Conservation (phyloP, 2,888 invertebrate species). For the Tachina lurida region DNA sequence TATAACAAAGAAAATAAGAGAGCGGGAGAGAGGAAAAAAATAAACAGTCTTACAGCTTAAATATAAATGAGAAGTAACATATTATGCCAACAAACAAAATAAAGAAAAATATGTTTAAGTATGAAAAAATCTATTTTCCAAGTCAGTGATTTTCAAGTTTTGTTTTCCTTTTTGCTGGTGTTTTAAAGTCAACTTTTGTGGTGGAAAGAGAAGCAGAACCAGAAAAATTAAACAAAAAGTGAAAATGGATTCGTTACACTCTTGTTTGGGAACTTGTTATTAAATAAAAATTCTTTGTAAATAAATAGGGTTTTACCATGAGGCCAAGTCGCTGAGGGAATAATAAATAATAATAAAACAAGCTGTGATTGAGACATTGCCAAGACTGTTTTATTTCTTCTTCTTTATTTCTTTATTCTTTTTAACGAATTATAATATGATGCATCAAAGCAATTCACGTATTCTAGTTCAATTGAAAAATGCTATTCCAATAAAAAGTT, state of each 20-base stretch:
- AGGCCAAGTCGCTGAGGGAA: too few species aligned
- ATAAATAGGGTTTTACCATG: too few species aligned
- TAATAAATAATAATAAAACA: too few species aligned
- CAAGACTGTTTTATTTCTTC: too few species aligned
- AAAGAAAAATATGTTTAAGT: conserved; percentile 26
- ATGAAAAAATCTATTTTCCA: conserved; percentile 48
- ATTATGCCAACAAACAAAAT: conserved; percentile 38
- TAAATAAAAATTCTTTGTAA: neutral
- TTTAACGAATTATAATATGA: too few species aligned
- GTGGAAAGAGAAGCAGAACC: neutral
- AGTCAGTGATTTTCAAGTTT: conserved; percentile 50
- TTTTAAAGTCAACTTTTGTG: neutral
- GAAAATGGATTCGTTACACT: conserved; percentile 69
- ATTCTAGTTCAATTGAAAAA: too few species aligned
- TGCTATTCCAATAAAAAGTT: too few species aligned
- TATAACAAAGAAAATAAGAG: conserved; percentile 7
- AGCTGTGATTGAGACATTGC: too few species aligned
- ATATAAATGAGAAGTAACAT: conserved; percentile 32
- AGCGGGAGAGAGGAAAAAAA: conserved; percentile 23
- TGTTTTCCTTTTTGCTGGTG: conserved; percentile 20
- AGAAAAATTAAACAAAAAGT: conserved; percentile 16
- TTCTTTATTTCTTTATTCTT: too few species aligned
- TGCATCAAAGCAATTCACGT: too few species aligned
- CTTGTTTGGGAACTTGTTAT: conserved; percentile 56
- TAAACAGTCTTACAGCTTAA: conserved; percentile 43